These are phyloP conservation scores for Hypotaenidia philippensis DNA, from an alignment of 2,797 vertebrate genomes.

Conservation along the genomic window DNA sequence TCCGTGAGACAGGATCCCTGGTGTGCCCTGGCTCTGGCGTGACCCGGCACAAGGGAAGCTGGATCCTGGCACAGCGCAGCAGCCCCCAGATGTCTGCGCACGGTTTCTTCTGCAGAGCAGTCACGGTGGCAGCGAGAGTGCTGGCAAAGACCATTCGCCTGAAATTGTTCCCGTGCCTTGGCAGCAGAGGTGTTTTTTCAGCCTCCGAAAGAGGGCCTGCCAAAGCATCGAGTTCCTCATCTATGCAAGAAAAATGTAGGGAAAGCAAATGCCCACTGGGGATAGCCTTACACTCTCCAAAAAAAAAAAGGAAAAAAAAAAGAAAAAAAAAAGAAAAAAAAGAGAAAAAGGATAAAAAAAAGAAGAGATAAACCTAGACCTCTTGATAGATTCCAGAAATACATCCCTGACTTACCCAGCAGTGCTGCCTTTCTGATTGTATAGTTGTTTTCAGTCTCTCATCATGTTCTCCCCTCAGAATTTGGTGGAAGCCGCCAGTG, in stretches of 20 bases:
- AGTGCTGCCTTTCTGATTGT: constrained; percentile 28
- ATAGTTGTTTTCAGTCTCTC: constrained; percentile 30
- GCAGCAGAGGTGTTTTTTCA: constrained; percentile 64
- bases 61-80: constrained; percentile 38
- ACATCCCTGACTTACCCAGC: constrained; percentile 39
- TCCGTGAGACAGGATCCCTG: constrained; percentile 93
- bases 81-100: not conserved
- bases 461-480: not conserved
- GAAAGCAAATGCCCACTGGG: constrained; percentile 31
- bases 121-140: constrained; percentile 60
- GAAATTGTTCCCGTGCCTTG: constrained; percentile 75
- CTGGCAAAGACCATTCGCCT: constrained; percentile 69
- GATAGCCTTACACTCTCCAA: not conserved
- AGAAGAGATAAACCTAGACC: not conserved
- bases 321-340: not conserved
- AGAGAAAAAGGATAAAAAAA: not conserved
- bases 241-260: constrained; percentile 73
- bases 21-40: constrained; percentile 96
- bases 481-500: not conserved
- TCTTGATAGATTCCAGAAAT: constrained; percentile 36
- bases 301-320: not conserved
- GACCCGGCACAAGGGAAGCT: constrained; percentile 71
- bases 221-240: constrained; percentile 46
- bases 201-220: not conserved
- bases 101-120: constrained; percentile 25